Conservation (phyloP, 2,888 invertebrate genomes). For the Protophormia terraenovae region DNA sequence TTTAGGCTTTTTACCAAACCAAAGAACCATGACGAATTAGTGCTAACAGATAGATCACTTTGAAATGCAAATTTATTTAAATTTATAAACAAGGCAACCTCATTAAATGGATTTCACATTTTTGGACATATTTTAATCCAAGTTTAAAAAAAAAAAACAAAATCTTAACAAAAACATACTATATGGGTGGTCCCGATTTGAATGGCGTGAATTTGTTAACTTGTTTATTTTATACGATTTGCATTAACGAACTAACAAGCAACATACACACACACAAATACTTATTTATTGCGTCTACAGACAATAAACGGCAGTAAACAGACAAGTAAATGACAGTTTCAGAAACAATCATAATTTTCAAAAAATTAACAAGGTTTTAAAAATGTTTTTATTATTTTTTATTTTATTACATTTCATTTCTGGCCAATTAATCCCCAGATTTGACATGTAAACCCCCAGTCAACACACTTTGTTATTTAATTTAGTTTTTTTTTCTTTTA, state of each 20-base stretch:
- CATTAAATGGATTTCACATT: not conserved
- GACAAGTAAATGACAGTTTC: conserved; percentile 70
- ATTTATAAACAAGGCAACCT: not conserved
- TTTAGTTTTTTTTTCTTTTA: not conserved
- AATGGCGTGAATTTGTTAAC: conserved; percentile 65
- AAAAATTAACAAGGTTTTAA: conserved; percentile 29
- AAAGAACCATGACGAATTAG: conserved; percentile 12
- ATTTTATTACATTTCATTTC: conserved; percentile 41
- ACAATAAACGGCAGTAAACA: conserved; percentile 55
- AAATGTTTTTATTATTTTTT: conserved; percentile 30
- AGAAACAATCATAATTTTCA: conserved; percentile 17
- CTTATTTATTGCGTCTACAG: conserved; percentile 13
- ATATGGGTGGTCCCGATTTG: conserved; percentile 52
- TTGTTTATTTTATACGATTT: conserved; percentile 49
- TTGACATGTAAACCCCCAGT: conserved; percentile 62
- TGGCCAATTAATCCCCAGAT: conserved; percentile 63
- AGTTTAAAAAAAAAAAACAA: not conserved
- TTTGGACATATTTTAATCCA: not conserved
- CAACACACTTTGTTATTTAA: conserved; percentile 41
- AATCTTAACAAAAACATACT: not conserved
- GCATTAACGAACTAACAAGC: conserved; percentile 20
- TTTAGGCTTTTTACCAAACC: no score
- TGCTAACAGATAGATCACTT: conserved; percentile 22
- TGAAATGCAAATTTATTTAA: not conserved
- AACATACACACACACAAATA: not conserved